phyloP scores from a whole-genome alignment of 2,113 vertebrate species.

The Motacilla tschutschensis region DNA sequence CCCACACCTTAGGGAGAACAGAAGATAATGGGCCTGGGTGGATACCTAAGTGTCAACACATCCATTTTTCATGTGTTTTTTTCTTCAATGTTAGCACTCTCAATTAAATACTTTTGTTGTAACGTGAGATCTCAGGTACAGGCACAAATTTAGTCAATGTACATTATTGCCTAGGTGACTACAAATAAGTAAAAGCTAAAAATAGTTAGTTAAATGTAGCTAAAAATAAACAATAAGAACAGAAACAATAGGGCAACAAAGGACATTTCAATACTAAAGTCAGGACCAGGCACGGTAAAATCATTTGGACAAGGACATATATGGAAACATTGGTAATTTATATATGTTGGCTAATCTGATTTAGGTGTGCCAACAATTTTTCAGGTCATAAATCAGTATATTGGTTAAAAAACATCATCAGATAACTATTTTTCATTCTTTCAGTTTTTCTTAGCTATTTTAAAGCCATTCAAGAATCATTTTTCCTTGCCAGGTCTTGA shows the following conservation, averaged over 20 bases:
- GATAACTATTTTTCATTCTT: neutral
- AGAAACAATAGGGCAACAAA: neutral
- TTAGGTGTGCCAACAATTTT: neutral
- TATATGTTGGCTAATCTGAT: neutral
- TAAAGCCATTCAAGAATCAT: neutral
- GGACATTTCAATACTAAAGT: neutral
- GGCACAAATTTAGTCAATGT: neutral
- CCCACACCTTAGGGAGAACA: neutral
- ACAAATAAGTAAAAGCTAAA: neutral
- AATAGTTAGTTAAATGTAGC: neutral
- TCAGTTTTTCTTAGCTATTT: neutral
- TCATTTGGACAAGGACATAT: neutral
- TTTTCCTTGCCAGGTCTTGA: neutral
- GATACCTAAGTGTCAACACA: neutral
- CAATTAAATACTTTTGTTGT: neutral
- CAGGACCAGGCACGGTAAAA: neutral
- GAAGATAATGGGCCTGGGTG: neutral
- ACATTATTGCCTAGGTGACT: neutral
- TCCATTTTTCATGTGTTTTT: neutral
- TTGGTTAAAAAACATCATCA: neutral
- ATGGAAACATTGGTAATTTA: neutral
- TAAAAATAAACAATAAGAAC: neutral
- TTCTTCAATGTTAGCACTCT: neutral
- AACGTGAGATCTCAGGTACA: neutral
- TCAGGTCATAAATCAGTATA: neutral